Conservation (phyloP, 2,797 vertebrate genomes). For the Simalia tracyae region DNA sequence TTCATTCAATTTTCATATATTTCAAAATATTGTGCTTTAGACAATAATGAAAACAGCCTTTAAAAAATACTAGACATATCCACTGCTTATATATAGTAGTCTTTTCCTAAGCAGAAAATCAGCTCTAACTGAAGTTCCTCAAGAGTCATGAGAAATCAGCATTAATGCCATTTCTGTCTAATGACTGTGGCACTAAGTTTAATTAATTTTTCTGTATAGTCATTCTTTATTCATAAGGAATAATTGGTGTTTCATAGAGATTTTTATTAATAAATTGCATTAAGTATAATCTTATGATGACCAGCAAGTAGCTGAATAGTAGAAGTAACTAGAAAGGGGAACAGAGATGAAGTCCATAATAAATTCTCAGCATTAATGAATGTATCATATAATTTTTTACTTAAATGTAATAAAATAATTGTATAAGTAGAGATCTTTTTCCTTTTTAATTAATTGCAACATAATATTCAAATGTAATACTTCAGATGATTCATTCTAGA, state of each 20-base stretch:
- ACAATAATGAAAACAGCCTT: not conserved
- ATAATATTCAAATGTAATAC: not conserved
- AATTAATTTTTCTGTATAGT: constrained; percentile 71
- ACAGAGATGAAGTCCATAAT: not conserved
- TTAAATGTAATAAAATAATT: not conserved
- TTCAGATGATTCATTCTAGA: constrained; percentile 4
- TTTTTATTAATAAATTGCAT: constrained; percentile 22
- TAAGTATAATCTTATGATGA: constrained; percentile 29
- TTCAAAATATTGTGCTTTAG: not conserved
- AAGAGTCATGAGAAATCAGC: constrained; percentile 67
- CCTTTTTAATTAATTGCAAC: not conserved
- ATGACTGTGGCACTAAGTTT: constrained; percentile 65
- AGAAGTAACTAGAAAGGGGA: not conserved
- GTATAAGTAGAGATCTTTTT: not conserved
- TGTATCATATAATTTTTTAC: not conserved
- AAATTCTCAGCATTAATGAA: not conserved
- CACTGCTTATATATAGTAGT: constrained; percentile 22
- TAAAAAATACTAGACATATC: not conserved
- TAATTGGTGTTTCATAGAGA: constrained; percentile 50
- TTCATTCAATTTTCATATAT: not conserved
- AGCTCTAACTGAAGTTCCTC: constrained; percentile 68
- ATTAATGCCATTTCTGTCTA: constrained; percentile 71
- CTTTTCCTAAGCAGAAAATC: constrained; percentile 53
- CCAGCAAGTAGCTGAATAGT: not conserved
- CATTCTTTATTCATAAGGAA: constrained; percentile 68